Percentiles rank a stretch among this genome's conserved stretches.
phyloP scores from a whole-genome alignment of 2,797 vertebrate species.

The Molothrus ater region DNA sequence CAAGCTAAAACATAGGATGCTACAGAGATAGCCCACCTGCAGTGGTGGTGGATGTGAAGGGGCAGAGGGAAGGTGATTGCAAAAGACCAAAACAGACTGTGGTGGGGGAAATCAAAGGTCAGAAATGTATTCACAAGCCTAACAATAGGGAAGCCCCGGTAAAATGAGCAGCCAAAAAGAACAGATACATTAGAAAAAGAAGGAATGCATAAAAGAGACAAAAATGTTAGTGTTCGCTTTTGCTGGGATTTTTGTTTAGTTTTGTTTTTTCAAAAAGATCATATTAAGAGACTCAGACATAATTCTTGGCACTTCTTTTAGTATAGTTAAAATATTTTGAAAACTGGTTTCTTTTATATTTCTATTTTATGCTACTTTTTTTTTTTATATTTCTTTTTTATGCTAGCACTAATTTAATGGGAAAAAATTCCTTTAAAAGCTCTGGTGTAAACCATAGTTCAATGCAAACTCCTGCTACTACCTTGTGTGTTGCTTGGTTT shows the following conservation, averaged over 20 bases:
- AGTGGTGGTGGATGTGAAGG: conserved; percentile 39
- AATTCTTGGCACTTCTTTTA: background rate
- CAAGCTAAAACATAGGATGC: conserved; percentile 67
- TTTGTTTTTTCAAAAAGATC: background rate
- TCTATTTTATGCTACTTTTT: background rate
- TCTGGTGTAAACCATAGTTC: background rate
- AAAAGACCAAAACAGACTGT: conserved; percentile 56
- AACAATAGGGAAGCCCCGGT: conserved; percentile 12
- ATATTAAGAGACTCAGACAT: background rate
- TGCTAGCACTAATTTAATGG: background rate
- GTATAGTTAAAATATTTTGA: background rate
- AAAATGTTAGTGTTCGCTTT: background rate
- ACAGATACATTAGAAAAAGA: conserved; percentile 21
- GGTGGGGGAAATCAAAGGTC: conserved; percentile 53
- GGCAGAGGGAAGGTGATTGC: conserved; percentile 52
- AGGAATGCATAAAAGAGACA: background rate
- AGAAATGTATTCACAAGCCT: conserved; percentile 55
- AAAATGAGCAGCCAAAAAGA: conserved; percentile 38
- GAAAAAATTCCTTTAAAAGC: background rate
- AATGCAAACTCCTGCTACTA: background rate
- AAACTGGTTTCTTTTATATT: background rate
- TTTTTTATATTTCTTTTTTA: background rate
- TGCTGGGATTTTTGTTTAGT: background rate
- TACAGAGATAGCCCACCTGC: conserved; percentile 66
- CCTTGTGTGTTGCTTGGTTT: background rate